These are phyloP conservation scores for Trimorus sp. DNA, from an alignment of 2,888 invertebrate species.

Conservation along the genomic window DNA sequence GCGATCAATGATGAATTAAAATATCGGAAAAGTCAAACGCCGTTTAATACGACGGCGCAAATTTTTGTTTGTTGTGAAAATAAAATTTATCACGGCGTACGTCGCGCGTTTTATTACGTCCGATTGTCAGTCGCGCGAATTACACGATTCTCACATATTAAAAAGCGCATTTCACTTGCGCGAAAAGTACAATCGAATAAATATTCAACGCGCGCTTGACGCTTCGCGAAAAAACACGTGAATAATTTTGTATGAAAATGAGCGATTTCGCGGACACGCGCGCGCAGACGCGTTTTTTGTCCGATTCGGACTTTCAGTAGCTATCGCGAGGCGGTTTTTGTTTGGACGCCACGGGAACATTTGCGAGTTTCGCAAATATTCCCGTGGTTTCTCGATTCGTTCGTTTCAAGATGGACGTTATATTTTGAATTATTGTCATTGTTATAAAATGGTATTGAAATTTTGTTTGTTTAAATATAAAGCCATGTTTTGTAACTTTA, in stretches of 20 bases:
- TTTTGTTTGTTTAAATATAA: too few species aligned
- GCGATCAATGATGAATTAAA: too few species aligned
- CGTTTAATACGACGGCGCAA: neutral
- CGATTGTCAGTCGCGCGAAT: neutral
- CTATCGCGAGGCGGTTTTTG: too few species aligned
- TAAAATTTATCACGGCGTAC: neutral
- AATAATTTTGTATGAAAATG: conserved; percentile 4
- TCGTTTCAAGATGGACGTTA: too few species aligned
- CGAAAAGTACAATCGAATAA: conserved; percentile 1
- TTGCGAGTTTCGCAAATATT: too few species aligned
- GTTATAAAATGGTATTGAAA: too few species aligned
- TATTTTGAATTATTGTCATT: too few species aligned
- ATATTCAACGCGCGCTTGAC: neutral
- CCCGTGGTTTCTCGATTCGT: too few species aligned
- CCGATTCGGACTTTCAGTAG: too few species aligned
- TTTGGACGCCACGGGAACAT: too few species aligned
- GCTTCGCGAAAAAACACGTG: neutral
- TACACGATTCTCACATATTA: neutral
- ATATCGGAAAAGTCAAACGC: neutral
- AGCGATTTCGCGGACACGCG: neutral
- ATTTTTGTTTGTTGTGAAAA: neutral
- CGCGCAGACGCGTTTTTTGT: neutral
- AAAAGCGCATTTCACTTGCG: neutral
- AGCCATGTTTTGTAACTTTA: too few species aligned
- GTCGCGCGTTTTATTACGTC: neutral